phyloP scores from a whole-genome alignment of 2,888 invertebrate species.

The Watsonalla binaria region DNA sequence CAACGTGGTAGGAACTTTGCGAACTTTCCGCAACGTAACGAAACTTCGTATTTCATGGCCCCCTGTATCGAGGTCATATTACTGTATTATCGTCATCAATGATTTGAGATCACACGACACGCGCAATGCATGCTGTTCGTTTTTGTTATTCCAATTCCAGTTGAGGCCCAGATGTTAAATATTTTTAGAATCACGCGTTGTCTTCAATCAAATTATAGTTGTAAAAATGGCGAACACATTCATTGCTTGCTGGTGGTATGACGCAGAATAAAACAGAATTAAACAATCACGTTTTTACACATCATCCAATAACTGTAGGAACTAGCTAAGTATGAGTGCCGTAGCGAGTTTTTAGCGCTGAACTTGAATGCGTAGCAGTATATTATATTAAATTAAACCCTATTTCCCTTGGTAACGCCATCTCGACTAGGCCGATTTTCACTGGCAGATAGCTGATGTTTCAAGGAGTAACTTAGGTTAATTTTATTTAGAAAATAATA shows the following conservation, averaged over 20 bases:
- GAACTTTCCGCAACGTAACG: no score
- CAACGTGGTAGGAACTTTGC: no score
- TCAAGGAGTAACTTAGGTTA: no score
- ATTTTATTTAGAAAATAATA: no score
- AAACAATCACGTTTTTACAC: not conserved
- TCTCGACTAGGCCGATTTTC: no score
- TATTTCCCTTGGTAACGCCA: no score
- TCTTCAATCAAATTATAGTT: not conserved
- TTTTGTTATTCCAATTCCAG: not conserved
- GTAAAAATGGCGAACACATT: not conserved
- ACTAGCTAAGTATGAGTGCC: no score
- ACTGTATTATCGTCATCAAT: not conserved
- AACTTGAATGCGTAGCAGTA: no score
- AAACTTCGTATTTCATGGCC: not conserved
- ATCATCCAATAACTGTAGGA: not conserved
- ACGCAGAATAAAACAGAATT: not conserved
- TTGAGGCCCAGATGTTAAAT: conserved; percentile 1
- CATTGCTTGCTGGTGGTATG: not conserved
- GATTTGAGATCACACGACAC: conserved; percentile 1
- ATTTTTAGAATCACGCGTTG: not conserved
- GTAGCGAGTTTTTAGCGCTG: no score
- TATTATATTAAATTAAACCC: no score
- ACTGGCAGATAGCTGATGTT: no score
- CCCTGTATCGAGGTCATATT: not conserved
- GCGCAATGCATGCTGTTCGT: not conserved